Conservation (phyloP, 2,888 invertebrate species). For the Maniola hyperantus region DNA sequence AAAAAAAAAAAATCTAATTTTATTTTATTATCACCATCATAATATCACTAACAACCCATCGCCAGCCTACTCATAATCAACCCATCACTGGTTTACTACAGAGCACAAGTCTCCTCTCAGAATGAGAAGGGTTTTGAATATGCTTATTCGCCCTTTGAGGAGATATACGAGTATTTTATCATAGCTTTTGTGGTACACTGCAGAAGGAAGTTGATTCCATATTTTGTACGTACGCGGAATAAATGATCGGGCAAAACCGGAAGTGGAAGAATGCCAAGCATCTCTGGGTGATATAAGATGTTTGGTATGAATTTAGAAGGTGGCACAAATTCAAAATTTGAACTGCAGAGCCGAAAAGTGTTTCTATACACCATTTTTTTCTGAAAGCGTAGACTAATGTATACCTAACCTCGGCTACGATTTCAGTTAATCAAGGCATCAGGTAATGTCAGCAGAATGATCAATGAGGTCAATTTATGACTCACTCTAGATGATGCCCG, state of each 20-base stretch:
- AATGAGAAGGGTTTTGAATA: neutral
- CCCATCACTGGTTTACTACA: too few relatives aligned
- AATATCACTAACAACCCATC: too few relatives aligned
- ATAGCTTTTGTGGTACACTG: neutral
- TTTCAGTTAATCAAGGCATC: too few relatives aligned
- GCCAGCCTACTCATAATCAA: too few relatives aligned
- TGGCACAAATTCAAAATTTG: constrained; percentile 3
- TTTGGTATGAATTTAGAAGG: constrained; percentile 1
- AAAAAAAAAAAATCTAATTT: too few relatives aligned
- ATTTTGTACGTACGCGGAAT: constrained; percentile 15
- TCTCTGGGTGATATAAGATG: constrained; percentile 1
- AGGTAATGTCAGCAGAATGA: too few relatives aligned
- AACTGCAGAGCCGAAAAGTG: neutral
- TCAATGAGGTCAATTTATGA: too few relatives aligned
- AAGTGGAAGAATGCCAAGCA: constrained; percentile 19
- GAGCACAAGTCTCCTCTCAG: too few relatives aligned
- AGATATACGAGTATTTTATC: constrained; percentile 3
- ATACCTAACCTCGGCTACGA: too few relatives aligned
- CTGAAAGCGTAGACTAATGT: too few relatives aligned
- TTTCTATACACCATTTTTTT: neutral
- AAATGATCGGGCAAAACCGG: constrained; percentile 14
- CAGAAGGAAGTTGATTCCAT: constrained; percentile 7
- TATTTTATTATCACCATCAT: too few relatives aligned
- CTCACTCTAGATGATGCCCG: too few relatives aligned
- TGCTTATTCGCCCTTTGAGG: constrained; percentile 2